Evolutionary conservation across 2,888 invertebrate genomes (phyloP).

Genomic region (Argyra leucocephala): DNA sequence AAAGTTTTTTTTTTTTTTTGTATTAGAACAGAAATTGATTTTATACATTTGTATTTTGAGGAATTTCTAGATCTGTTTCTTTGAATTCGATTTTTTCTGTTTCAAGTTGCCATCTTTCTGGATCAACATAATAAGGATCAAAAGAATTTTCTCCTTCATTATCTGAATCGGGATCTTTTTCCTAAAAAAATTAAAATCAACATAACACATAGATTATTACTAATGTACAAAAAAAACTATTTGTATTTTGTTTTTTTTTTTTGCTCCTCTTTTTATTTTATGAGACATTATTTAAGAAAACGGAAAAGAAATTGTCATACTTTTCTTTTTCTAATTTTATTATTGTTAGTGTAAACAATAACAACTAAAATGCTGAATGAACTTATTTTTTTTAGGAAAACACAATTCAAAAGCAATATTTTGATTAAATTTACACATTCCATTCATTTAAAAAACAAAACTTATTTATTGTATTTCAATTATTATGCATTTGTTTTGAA

Average conservation of each 20-base stretch:
- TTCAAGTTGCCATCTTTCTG: conserved; percentile 31
- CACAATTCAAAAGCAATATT: no score
- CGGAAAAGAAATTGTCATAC: background rate
- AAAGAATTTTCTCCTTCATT: conserved; percentile 40
- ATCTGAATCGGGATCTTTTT: conserved; percentile 40
- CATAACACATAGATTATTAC: conserved; percentile 43
- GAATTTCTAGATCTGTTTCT: conserved; percentile 13
- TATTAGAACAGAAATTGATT: no score
- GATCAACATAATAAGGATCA: conserved; percentile 39
- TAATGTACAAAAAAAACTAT: conserved; percentile 27
- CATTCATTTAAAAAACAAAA: no score
- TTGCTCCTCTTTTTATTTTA: conserved; percentile 12
- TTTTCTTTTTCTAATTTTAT: no score
- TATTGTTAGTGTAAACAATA: no score
- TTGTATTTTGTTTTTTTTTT: conserved; percentile 15
- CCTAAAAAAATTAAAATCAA: conserved; percentile 15
- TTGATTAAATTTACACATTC: no score
- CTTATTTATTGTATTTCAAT: no score
- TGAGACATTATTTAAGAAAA: background rate
- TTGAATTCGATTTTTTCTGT: conserved; percentile 21
- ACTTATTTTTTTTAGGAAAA: no score
- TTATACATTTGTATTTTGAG: conserved; percentile 20
- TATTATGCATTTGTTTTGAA: no score
- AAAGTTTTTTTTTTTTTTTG: no score
- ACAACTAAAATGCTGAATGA: no score